These are phyloP conservation scores for Chirona hameri DNA, from an alignment of 2,888 invertebrate species.

Conservation along the genomic window DNA sequence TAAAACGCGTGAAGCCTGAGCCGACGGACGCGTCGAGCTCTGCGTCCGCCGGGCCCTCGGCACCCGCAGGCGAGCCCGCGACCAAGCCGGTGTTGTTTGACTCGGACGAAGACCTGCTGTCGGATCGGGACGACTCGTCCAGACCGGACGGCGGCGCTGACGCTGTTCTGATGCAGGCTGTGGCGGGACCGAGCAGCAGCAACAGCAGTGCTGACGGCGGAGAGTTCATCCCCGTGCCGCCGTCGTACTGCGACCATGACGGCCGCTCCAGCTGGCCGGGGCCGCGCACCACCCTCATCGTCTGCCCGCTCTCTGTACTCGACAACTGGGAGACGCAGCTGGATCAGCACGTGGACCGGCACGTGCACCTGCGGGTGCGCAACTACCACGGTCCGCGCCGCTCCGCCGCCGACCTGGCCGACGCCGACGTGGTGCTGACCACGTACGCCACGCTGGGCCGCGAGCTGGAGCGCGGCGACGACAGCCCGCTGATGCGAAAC, in stretches of 20 bases:
- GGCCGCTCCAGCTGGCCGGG: neutral
- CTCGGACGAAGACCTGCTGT: neutral
- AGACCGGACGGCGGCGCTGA: neutral
- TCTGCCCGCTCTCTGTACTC: conserved; percentile 13
- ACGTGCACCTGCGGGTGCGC: conserved; percentile 6
- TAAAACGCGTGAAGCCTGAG: neutral
- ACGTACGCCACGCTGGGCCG: conserved; percentile 33
- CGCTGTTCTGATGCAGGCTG: no score
- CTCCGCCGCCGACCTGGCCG: conserved; percentile 2
- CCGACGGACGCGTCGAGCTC: neutral
- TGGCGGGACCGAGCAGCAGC: no score
- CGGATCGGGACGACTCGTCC: neutral
- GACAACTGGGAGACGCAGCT: conserved; percentile 10
- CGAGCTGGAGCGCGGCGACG: neutral
- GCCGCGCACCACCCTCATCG: conserved; percentile 23
- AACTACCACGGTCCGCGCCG: neutral
- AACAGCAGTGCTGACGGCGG: neutral
- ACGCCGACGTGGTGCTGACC: conserved; percentile 32
- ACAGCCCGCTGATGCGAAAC: neutral
- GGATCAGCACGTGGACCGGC: neutral
- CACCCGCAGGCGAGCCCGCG: no score
- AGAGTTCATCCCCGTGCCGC: neutral
- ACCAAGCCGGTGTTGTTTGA: no score
- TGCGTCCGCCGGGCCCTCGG: neutral
- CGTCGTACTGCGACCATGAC: neutral